These are phyloP conservation scores for Hyperoplus immaculatus DNA, from an alignment of 2,797 vertebrate genomes.

Conservation along the genomic window DNA sequence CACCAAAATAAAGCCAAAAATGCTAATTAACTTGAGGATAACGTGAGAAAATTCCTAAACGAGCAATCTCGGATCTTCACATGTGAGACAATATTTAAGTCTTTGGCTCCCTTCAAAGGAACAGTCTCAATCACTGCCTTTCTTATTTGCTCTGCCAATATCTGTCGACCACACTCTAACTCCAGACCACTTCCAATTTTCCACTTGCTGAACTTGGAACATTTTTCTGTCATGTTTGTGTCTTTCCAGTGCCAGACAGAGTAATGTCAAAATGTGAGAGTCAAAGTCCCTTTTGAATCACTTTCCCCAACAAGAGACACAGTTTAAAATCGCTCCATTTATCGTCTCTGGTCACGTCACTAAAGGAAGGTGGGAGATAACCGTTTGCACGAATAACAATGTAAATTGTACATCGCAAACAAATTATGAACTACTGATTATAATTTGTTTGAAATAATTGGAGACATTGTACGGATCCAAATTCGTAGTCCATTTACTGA, in stretches of 20 bases:
- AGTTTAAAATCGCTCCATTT: conserved; percentile 35
- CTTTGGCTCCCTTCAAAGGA: conserved; percentile 49
- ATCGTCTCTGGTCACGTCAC: conserved; percentile 35
- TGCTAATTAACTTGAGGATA: conserved; percentile 25
- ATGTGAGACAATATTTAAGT: conserved; percentile 38
- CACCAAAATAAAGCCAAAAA: conserved; percentile 26
- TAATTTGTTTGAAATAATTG: conserved; percentile 45
- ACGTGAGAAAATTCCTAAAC: conserved; percentile 23
- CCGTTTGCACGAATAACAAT: not conserved
- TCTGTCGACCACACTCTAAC: conserved; percentile 49
- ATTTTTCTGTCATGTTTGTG: conserved; percentile 47
- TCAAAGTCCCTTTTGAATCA: conserved; percentile 40
- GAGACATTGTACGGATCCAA: conserved; percentile 18
- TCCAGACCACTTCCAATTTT: conserved; percentile 64
- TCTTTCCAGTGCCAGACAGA: conserved; percentile 41
- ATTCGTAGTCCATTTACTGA: conserved; percentile 52
- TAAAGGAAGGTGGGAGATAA: conserved; percentile 24
- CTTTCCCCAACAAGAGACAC: conserved; percentile 22
- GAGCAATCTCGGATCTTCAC: conserved; percentile 26
- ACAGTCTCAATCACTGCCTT: conserved; percentile 64
- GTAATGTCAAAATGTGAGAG: conserved; percentile 37
- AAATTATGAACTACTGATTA: conserved; percentile 43
- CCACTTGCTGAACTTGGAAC: conserved; percentile 44
- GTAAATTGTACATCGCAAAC: not conserved
- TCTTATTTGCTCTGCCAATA: conserved; percentile 61